Conservation (phyloP, 1,140 invertebrate genomes). For the Drosophila takahashii region DNA sequence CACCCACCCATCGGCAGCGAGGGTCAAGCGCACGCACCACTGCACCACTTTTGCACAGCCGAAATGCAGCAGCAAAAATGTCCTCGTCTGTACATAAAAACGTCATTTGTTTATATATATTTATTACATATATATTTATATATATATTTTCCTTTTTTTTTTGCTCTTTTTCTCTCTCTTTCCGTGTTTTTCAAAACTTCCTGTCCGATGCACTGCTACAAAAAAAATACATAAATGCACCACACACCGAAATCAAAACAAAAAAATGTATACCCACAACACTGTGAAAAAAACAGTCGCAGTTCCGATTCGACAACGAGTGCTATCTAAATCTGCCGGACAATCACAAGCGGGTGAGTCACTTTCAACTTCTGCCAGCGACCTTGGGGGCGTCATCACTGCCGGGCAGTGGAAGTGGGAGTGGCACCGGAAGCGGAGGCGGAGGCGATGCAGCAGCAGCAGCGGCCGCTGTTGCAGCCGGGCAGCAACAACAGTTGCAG, state of each 20-base stretch:
- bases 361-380: slow-evolving; percentile 74
- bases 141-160: slow-evolving; percentile 30
- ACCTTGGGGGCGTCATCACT: slow-evolving; percentile 72
- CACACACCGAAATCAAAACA: slow-evolving; percentile 19
- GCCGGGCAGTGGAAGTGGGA: slow-evolving; percentile 85
- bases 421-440: slow-evolving; percentile 9
- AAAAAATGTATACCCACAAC: slow-evolving; percentile 21
- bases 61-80: slow-evolving; percentile 41
- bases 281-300: slow-evolving; percentile 89
- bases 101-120: slow-evolving; percentile 33
- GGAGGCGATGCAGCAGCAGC: slow-evolving; percentile 19
- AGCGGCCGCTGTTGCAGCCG: slow-evolving; percentile 24
- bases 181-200: slow-evolving; percentile 40
- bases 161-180: slow-evolving; percentile 47
- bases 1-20: neutral
- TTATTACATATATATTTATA: too few relatives aligned
- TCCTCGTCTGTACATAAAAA: slow-evolving; percentile 37
- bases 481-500: slow-evolving; percentile 65
- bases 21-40: slow-evolving; percentile 11
- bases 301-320: slow-evolving; percentile 99
- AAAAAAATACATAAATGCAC: slow-evolving; percentile 33
- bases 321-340: slow-evolving; percentile 97
- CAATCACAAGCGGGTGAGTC: slow-evolving; percentile 97
- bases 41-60: slow-evolving; percentile 35
- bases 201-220: slow-evolving; percentile 41